phyloP scores from a whole-genome alignment of 2,888 invertebrate species.

The Leptinotarsa peninsularis region DNA sequence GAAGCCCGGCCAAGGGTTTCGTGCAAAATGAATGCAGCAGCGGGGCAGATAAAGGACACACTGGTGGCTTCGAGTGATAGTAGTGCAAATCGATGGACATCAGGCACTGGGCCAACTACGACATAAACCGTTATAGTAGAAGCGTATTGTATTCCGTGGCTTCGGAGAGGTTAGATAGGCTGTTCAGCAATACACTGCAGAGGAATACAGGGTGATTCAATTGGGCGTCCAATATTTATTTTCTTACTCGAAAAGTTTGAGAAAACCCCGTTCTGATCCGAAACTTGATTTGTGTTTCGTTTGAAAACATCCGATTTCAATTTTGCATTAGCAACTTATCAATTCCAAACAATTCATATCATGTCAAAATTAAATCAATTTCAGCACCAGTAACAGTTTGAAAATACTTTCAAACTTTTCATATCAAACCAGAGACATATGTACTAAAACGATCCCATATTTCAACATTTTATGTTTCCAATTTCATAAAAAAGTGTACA shows the following conservation, averaged over 20 bases:
- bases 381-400: no score
- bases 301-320: no score
- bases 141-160: not conserved
- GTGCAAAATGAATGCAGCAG: conserved; percentile 15
- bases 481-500: not conserved
- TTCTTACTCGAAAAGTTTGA: no score
- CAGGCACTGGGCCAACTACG: conserved; percentile 45
- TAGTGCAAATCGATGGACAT: conserved; percentile 41
- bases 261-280: no score
- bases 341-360: no score
- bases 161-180: not conserved
- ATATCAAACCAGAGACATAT: no score
- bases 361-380: no score
- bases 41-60: conserved; percentile 1
- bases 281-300: no score
- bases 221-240: not conserved
- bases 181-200: not conserved
- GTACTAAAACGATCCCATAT: no score
- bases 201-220: not conserved
- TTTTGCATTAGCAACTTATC: no score
- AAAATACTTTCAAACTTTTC: no score
- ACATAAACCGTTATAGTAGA: conserved; percentile 3
- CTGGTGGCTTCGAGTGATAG: conserved; percentile 23
- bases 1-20: not conserved
- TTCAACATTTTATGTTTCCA: not conserved